Base-by-base conservation (phyloP, 2,797 vertebrate genomes). In the Psittacula echo region DNA sequence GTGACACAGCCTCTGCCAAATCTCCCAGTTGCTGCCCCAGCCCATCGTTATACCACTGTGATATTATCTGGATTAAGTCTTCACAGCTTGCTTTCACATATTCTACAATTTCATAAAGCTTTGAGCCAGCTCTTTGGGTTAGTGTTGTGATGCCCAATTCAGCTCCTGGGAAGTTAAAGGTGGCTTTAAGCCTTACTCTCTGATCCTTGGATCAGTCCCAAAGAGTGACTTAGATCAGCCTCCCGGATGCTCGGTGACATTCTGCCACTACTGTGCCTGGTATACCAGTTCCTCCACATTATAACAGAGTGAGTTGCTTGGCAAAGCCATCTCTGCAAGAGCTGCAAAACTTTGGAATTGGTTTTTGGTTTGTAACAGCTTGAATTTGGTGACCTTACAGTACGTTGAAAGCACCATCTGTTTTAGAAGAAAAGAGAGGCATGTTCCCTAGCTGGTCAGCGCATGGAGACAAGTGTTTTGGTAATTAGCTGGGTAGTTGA, bases 11-110 rank as follows among this genome's bases (percentile, higher is more conserved):
- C 61, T 39, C 81, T 89, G 96, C 96, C 95, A 97, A 96, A 93
- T 94, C 75, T 95, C 90, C 88, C 95, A 96, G 91, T 96, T 95
- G 96, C 95, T 96, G 91, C 83, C 87, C 90, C 95, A 95, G 93
- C 87, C 93, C 91, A 54, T 95, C 72, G 72, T 94, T 94, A 96
- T 20, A 95, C 92, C 86, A 87, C 94, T 96, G 94, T 94, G 95
- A 95, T 96, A 96, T 96, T 97, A 95, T 95, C 96, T 96, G 95
- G 94, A 97, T 96, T 97, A 97, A 96, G 90, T 87, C 93, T 96
- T 96, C 95, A 94, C 95, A 97, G 95, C 83, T 97, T 97, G 95
- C 94, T 94, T 79, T 95, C 94, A 65, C 91, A 95, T 84, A 94
- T 76, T 96, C 95, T 96, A 93, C 94, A 94, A 90, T 97, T 94